Evolutionary conservation across 2,113 vertebrate species (phyloP).

Genomic region (Microtus montanus): DNA sequence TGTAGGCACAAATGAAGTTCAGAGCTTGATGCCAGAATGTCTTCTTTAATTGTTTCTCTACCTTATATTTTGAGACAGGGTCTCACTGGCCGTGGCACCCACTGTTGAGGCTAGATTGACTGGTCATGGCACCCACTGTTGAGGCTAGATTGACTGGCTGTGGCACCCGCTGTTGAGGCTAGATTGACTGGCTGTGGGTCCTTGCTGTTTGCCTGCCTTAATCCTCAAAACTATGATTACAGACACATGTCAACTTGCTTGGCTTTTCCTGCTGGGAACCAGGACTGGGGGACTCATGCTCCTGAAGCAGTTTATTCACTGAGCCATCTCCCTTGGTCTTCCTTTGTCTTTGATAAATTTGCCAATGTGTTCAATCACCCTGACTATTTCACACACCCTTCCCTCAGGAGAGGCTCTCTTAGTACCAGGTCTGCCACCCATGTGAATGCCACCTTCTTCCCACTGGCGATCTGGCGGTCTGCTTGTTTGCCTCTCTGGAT

Average conservation of each 20-base stretch:
- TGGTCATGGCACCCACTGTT: background rate
- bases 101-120: background rate
- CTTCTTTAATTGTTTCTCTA: background rate
- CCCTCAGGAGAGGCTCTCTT: background rate
- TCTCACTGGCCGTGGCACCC: background rate
- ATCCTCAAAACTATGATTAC: background rate
- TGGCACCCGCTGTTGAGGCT: background rate
- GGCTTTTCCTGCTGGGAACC: background rate
- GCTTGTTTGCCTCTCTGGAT: background rate
- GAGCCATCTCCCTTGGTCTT: background rate
- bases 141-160: background rate
- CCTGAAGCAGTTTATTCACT: background rate
- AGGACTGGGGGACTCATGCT: background rate
- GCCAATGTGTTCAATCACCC: background rate
- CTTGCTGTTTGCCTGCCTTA: background rate
- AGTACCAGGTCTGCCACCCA: background rate
- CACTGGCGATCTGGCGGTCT: background rate
- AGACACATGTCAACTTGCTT: background rate
- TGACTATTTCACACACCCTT: background rate
- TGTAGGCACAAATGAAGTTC: background rate
- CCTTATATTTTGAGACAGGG: background rate
- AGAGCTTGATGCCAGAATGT: background rate
- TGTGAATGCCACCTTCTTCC: background rate
- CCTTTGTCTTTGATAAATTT: background rate
- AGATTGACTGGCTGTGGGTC: background rate